Percentiles rank a stretch among this genome's conserved stretches.
Evolutionary conservation across 2,888 invertebrate species (phyloP).

Genomic region (Hymenopus coronatus): DNA sequence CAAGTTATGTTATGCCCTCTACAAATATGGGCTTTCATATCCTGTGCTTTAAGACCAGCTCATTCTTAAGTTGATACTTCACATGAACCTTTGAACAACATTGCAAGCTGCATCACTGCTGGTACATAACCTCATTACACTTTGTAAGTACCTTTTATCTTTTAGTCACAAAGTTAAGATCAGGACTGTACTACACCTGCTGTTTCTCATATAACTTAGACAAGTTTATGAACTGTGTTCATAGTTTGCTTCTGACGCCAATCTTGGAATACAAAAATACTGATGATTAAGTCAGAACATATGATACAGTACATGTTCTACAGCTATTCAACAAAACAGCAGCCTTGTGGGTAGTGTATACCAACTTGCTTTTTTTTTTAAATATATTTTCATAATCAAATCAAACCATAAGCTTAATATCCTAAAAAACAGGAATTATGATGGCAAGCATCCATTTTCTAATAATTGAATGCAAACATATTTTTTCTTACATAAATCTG

Average conservation of each 20-base stretch:
- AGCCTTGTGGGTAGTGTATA: neutral
- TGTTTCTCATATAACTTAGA: neutral
- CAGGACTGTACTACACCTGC: neutral
- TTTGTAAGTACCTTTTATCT: neutral
- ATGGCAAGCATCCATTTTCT: neutral
- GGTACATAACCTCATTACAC: neutral
- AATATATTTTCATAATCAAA: neutral
- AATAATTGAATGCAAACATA: neutral
- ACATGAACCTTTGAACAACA: neutral
- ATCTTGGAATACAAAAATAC: neutral
- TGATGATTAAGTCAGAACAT: neutral
- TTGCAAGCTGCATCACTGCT: neutral
- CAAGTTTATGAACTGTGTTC: neutral
- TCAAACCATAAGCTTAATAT: neutral
- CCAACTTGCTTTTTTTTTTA: neutral
- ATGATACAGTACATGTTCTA: neutral
- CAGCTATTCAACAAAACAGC: neutral
- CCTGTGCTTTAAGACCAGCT: neutral
- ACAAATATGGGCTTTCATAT: neutral
- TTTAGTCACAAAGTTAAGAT: neutral
- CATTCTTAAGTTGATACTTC: neutral
- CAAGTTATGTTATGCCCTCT: neutral
- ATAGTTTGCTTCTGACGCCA: neutral
- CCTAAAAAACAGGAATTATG: neutral
- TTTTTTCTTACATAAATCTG: neutral